Evolutionary conservation across 1,140 invertebrate genomes (phyloP), one percentile per base, ranked within the genome.

Genomic region (Zaprionus africanus): DNA sequence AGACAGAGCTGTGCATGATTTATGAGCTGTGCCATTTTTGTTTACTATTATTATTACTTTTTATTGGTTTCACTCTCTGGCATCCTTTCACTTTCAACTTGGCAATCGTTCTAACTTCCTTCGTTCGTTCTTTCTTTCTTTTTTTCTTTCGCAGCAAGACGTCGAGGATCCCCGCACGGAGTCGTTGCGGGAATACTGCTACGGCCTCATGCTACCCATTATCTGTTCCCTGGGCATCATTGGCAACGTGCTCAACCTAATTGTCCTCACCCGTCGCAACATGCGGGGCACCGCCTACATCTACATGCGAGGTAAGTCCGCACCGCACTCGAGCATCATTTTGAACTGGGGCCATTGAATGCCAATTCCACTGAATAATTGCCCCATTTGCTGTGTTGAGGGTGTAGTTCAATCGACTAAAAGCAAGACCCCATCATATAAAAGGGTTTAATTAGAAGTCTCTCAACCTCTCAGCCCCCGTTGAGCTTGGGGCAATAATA

Each of bases 221-320:
- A 96, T 97, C 75, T 96, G 96, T 86, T 93, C 94, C 28, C 92
- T 96, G 17, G 96, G 96, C 46, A 96, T 97, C 79, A 93, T 96
- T 19, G 96, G 96, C 15, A 96, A 97, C 80, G 93, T 96, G 34
- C 94, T 96, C 72, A 97, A 96, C 92, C 92, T 97, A 65, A 93
- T 96, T 63, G 96, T 97, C 0, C 94, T 96, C 12, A 96, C 96
- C 13, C 94, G 96, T 49, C 94, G 95, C 38, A 96, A 96, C 73
- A 95, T 96, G 95, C 94, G 95, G 61, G 96, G 96, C n/a, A 95
- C 95, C 1, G 96, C 96, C 38, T 97, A 96, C 88, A 95, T 96
- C 81, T 97, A 97, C 83, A 96, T 96, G 95, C 93, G 95, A 93
- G 96, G 96, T 96, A 84, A 95, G 22, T 64, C 26, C 31, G 9